Conservation (phyloP, 2,797 vertebrate genomes). For the Tadarida brasiliensis region DNA sequence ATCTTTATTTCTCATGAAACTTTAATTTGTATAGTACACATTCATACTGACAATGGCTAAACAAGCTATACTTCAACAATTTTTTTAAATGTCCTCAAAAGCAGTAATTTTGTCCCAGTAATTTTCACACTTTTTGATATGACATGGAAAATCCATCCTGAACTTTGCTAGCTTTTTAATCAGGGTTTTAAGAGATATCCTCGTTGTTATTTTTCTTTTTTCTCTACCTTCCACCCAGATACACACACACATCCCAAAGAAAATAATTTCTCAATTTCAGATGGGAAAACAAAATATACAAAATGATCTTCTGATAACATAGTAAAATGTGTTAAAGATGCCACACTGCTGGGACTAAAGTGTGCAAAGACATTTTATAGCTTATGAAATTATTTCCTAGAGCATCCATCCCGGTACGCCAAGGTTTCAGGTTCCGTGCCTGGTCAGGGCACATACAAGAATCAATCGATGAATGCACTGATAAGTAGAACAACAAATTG, state of each 20-base stretch:
- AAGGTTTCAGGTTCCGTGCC: not conserved
- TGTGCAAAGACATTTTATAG: not conserved
- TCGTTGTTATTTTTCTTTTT: not conserved
- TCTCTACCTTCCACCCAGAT: not conserved
- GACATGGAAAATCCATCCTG: not conserved
- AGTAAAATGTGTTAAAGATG: not conserved
- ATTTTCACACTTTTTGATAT: not conserved
- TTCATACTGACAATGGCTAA: not conserved
- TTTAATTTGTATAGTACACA: not conserved
- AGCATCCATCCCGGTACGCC: not conserved
- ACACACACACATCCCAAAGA: not conserved
- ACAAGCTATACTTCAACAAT: not conserved
- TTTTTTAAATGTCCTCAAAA: not conserved
- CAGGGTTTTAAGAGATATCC: not conserved
- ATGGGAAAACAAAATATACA: not conserved
- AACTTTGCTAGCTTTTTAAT: not conserved
- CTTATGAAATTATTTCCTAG: constrained; percentile 14
- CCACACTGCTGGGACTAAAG: not conserved
- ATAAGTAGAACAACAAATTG: not conserved
- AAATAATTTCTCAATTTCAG: not conserved
- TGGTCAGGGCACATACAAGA: not conserved
- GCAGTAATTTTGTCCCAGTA: not conserved
- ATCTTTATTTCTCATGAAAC: not conserved
- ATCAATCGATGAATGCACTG: not conserved
- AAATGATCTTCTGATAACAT: not conserved